A percentile compares a stretch with the other conserved stretches of the same genome.
Conservation (phyloP, 2,113 vertebrate species). For the Neotragus pygmaeus region DNA sequence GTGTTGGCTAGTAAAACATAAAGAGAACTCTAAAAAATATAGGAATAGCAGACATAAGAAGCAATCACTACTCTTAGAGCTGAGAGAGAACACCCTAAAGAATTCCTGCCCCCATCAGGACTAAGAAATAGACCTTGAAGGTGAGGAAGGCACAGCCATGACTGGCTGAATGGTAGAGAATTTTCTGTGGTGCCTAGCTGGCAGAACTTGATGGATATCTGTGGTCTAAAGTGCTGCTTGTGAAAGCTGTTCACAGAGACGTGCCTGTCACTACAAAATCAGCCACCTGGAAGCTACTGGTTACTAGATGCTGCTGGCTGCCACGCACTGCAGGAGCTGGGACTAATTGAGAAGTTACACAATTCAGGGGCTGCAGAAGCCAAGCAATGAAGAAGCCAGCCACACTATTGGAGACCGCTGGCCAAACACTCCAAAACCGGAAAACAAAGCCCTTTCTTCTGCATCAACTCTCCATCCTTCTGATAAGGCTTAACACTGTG, state of each 20-base stretch:
- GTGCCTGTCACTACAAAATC: neutral
- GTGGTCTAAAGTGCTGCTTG: neutral
- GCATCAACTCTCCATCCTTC: neutral
- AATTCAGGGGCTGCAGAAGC: neutral
- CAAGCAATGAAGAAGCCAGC: neutral
- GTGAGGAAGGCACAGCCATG: neutral
- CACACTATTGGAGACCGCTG: no score
- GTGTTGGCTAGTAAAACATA: neutral
- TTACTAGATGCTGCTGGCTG: neutral
- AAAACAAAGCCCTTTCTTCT: neutral
- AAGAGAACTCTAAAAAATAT: neutral
- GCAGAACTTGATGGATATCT: neutral
- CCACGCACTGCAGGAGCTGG: rapidly evolving
- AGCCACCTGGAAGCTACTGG: neutral
- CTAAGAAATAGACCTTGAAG: neutral
- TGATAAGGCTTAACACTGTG: neutral
- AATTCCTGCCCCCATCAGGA: rapidly evolving
- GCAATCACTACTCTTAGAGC: neutral
- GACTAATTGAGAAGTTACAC: neutral
- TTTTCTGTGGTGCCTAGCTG: neutral
- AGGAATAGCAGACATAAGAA: neutral
- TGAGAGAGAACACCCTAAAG: neutral
- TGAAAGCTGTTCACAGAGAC: neutral
- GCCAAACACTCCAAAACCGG: neutral
- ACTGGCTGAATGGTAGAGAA: neutral